These are phyloP conservation scores for Euleptes europaea DNA, from an alignment of 2,113 vertebrate genomes.

Conservation along the genomic window DNA sequence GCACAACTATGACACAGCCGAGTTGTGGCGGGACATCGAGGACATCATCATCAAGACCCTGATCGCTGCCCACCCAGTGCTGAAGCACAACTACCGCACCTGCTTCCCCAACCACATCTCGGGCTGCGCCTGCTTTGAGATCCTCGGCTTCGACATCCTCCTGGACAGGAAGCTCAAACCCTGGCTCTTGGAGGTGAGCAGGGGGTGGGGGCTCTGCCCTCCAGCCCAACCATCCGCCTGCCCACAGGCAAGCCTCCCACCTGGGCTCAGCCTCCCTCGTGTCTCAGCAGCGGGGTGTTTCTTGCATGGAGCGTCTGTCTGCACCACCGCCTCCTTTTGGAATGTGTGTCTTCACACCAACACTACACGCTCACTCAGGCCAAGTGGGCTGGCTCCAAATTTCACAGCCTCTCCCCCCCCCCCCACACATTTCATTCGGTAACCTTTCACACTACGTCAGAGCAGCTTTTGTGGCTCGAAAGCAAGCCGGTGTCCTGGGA, in stretches of 20 bases:
- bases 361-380: neutral
- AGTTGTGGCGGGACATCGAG: constrained; percentile 76
- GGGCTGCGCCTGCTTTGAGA: constrained; percentile 79
- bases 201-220: neutral
- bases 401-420: neutral
- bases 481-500: neutral
- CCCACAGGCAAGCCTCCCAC: neutral
- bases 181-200: constrained; percentile 82
- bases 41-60: constrained; percentile 81
- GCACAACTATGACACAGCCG: constrained; percentile 60
- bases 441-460: neutral
- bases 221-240: neutral
- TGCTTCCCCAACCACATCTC: constrained; percentile 73
- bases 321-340: too few species aligned
- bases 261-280: neutral
- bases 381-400: neutral
- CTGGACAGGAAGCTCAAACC: constrained; percentile 79
- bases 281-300: neutral
- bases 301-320: neutral
- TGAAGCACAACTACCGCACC: constrained; percentile 81
- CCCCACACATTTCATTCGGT: neutral
- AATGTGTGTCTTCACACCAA: too few species aligned
- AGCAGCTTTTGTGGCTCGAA: neutral
- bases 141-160: constrained; percentile 82
- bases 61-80: constrained; percentile 75